These are phyloP conservation scores for Drosophila macrothrix DNA, from an alignment of 2,888 invertebrate species.

Conservation along the genomic window DNA sequence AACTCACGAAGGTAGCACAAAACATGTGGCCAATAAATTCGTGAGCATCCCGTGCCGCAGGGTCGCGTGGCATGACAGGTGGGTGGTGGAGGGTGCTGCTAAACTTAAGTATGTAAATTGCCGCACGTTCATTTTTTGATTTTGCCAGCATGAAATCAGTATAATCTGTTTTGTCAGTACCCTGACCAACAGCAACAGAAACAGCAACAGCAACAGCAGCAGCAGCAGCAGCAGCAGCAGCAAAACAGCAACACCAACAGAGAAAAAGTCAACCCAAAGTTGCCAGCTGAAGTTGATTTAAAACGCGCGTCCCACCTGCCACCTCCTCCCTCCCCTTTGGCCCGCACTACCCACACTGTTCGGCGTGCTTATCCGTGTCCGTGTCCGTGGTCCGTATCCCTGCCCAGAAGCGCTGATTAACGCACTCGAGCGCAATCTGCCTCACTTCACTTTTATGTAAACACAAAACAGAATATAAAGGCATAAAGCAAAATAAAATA, in stretches of 20 bases:
- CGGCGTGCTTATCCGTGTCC: slow-evolving; percentile 20
- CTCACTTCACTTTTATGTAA: slow-evolving; percentile 81
- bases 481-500: slow-evolving; percentile 78
- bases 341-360: not conserved
- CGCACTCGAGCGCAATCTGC: slow-evolving; percentile 82
- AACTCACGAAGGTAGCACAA: slow-evolving; percentile 76
- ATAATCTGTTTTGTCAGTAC: slow-evolving; percentile 74
- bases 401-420: slow-evolving; percentile 79
- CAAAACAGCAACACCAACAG: slow-evolving; percentile 22
- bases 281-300: slow-evolving; percentile 64
- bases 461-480: slow-evolving; percentile 81
- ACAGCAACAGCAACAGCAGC: slow-evolving; percentile 22
- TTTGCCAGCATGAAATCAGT: slow-evolving; percentile 79
- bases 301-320: slow-evolving; percentile 33
- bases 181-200: slow-evolving; percentile 60
- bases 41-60: slow-evolving; percentile 29
- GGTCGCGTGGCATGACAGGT: not conserved
- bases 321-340: not conserved
- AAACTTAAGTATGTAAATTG: slow-evolving; percentile 81
- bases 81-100: not conserved
- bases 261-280: slow-evolving; percentile 67
- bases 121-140: slow-evolving; percentile 82
- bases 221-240: slow-evolving; percentile 17
- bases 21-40: slow-evolving; percentile 79
- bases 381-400: slow-evolving; percentile 42